These are phyloP conservation scores for Tigriopus californicus DNA, from an alignment of 2,888 invertebrate genomes.

Conservation along the genomic window DNA sequence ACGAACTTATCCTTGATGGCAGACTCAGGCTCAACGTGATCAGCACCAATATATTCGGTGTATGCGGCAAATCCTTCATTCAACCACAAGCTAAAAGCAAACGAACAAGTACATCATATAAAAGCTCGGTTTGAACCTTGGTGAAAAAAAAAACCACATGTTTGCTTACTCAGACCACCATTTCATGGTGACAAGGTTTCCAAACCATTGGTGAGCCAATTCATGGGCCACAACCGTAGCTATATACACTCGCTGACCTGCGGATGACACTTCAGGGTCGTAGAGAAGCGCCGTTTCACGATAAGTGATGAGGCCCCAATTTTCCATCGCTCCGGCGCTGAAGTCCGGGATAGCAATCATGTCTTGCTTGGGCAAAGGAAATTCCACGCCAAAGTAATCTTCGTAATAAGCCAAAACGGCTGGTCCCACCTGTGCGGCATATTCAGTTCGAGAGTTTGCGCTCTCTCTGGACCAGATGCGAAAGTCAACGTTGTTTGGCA, in stretches of 20 bases:
- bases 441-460: constrained; percentile 49
- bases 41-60: constrained; percentile 59
- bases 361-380: constrained; percentile 43
- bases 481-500: background rate
- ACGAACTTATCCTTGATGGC: background rate
- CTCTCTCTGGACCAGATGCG: constrained; percentile 42
- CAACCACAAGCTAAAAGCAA: constrained; percentile 42
- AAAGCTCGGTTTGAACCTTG: too few relatives aligned
- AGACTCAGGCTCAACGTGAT: constrained; percentile 28
- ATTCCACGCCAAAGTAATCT: constrained; percentile 38
- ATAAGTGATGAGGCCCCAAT: constrained; percentile 49
- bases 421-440: constrained; percentile 38
- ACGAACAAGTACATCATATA: background rate
- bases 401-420: constrained; percentile 38
- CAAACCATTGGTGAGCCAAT: constrained; percentile 56
- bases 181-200: constrained; percentile 26
- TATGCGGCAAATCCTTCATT: constrained; percentile 84
- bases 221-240: constrained; percentile 41
- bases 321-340: constrained; percentile 59
- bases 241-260: constrained; percentile 23
- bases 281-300: constrained; percentile 29
- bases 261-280: constrained; percentile 22
- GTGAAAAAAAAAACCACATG: too few relatives aligned
- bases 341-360: constrained; percentile 38
- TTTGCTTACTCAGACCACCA: constrained; percentile 28